Conservation (phyloP, 2,888 invertebrate species). For the Erebia ligea region DNA sequence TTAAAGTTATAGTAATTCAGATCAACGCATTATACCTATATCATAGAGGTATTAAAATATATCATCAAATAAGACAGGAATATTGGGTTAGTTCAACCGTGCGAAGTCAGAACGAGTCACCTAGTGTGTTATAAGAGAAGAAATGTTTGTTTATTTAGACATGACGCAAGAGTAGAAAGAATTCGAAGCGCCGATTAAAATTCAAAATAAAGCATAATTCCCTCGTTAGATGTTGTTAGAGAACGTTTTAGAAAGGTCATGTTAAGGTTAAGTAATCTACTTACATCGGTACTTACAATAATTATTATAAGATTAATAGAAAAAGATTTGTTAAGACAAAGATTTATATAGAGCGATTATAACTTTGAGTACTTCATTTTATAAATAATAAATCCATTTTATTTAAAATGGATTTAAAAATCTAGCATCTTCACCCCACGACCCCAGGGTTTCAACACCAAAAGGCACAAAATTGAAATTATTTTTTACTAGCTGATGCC, state of each 20-base stretch:
- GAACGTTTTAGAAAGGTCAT: conserved; percentile 63
- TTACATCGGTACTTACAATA: not conserved
- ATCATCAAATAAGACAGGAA: not conserved
- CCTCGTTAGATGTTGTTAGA: conserved; percentile 44
- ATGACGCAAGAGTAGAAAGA: conserved; percentile 25
- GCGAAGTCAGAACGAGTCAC: not conserved
- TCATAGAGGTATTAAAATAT: not conserved
- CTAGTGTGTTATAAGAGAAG: conserved; percentile 7
- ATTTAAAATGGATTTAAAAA: too few relatives aligned
- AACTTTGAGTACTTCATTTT: not conserved
- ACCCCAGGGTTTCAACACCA: too few relatives aligned
- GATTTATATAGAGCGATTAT: not conserved
- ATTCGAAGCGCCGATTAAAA: conserved; percentile 28
- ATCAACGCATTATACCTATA: not conserved
- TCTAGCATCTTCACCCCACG: too few relatives aligned
- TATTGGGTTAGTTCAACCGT: not conserved
- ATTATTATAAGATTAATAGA: not conserved
- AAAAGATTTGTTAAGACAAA: conserved; percentile 1
- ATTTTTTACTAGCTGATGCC: too few relatives aligned
- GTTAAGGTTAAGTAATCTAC: conserved; percentile 50
- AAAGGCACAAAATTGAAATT: too few relatives aligned
- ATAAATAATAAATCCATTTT: too few relatives aligned
- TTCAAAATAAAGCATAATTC: conserved; percentile 37
- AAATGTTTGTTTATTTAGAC: conserved; percentile 16
- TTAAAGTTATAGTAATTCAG: not conserved